Evolutionary conservation across 2,113 vertebrate species (phyloP), one percentile per base, ranked within the genome.

Genomic region (Engystomops pustulosus): DNA sequence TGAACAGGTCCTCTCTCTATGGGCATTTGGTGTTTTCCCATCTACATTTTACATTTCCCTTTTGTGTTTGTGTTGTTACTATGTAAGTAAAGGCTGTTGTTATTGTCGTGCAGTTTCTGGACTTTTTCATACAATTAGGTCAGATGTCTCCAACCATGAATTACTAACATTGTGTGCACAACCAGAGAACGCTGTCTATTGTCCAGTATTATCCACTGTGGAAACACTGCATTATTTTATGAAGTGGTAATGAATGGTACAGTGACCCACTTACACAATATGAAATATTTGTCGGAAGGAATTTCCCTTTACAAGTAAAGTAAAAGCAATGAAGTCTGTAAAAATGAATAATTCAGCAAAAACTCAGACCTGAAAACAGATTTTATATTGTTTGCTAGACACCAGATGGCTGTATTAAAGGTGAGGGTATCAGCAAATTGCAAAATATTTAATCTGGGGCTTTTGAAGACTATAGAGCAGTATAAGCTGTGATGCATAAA

Each of bases 381-480:
- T 81, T 79, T 80, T 85, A 27, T 77, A 51, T 36, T 15, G 6
- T 49, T 70, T 49, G 47, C 60, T 85, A 85, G 74, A 79, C 83
- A 79, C 45, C 83, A 85, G 62, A 85, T 85, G 83, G 83, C 75
- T 14, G n/a, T 68, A 53, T 77, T 32, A 65, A 76, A 44, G 12
- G 60, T 49, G 3, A 51, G 41, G 58, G 27, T 67, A 32, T 83
- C 41, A 36, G 18, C 41, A 75, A 71, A 65, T 65, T 23, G 70
- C 38, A 68, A 49, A 60, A 60, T 70, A 47, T 83, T 11, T 58
- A 83, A 83, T 62, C 69, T 72, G 58, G 55, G 15, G 53, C n/a
- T 47, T 41, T 47, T 79, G 76, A 41, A 79, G 76, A 62, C 76
- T 44, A 45, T 36, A 60, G 53, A 62, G 55, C 53, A 27, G 76